A percentile compares a stretch with the other conserved stretches of the same genome.
These are phyloP conservation scores for Chascanopsetta lugubris DNA, from an alignment of 2,113 vertebrate species.

Conservation along the genomic window DNA sequence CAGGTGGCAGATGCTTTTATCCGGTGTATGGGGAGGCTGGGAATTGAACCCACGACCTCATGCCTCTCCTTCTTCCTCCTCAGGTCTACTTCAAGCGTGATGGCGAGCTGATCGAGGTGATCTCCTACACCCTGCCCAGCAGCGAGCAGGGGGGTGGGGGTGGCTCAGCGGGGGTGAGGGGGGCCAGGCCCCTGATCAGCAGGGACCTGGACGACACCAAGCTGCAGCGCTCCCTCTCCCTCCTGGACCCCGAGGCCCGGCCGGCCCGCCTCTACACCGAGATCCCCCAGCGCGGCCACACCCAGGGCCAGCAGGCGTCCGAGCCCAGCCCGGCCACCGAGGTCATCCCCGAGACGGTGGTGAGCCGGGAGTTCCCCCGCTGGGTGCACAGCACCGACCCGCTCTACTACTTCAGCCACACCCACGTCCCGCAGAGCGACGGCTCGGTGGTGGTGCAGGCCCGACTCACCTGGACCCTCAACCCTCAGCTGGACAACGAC, in stretches of 20 bases:
- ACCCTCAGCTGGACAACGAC: constrained; percentile 95
- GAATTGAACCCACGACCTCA: too few relatives aligned
- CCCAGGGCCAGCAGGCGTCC: constrained; percentile 77
- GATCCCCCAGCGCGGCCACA: constrained; percentile 77
- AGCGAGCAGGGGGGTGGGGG: constrained; percentile 61
- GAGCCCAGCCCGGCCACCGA: constrained; percentile 86
- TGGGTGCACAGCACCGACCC: constrained; percentile 94
- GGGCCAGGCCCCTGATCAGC: constrained; percentile 87
- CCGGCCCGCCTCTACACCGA: constrained; percentile 77
- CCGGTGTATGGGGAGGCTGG: too few relatives aligned
- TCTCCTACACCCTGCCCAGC: constrained; percentile 84
- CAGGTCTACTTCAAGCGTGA: constrained; percentile 98
- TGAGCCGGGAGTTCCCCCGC: constrained; percentile 95
- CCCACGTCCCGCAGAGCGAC: constrained; percentile 88
- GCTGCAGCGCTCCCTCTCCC: constrained; percentile 88
- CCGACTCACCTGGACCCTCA: constrained; percentile 95
- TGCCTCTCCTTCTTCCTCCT: not conserved
- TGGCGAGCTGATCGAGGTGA: constrained; percentile 91
- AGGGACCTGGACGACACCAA: constrained; percentile 95
- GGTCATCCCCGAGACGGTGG: constrained; percentile 92
- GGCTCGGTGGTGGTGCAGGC: constrained; percentile 95
- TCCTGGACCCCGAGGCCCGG: constrained; percentile 82
- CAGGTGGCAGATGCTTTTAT: too few relatives aligned
- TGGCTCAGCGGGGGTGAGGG: constrained; percentile 78
- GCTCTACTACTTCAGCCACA: constrained; percentile 92